These are phyloP conservation scores for Serilophus lunatus DNA, from an alignment of 2,113 vertebrate species.

Conservation along the genomic window DNA sequence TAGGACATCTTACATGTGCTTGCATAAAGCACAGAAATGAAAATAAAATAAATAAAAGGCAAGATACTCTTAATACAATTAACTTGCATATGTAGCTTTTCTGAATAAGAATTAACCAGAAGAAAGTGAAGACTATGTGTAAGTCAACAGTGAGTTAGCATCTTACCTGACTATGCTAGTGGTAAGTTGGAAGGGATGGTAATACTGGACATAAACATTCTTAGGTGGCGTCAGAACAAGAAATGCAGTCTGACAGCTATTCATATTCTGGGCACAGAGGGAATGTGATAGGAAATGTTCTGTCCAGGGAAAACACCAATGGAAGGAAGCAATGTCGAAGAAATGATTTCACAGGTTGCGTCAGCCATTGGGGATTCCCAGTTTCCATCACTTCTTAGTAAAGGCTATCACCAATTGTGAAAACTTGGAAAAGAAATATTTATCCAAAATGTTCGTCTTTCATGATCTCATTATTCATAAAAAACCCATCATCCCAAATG, in stretches of 20 bases:
- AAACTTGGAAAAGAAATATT: not conserved
- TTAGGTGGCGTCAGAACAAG: not conserved
- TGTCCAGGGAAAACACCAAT: not conserved
- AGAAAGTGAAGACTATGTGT: not conserved
- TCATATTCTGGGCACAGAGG: constrained; percentile 2
- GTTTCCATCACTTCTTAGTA: not conserved
- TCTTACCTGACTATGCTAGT: not conserved
- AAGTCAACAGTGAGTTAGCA: not conserved
- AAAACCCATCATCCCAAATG: not conserved
- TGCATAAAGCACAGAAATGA: not conserved
- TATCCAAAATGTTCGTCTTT: not conserved
- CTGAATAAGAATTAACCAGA: not conserved
- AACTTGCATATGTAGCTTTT: not conserved
- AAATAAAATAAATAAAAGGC: not conserved
- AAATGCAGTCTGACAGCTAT: not conserved
- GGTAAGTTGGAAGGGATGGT: not conserved
- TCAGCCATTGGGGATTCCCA: not conserved
- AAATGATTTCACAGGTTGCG: constrained; percentile 2
- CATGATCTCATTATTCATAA: not conserved
- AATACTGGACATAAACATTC: not conserved
- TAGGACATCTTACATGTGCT: too few species aligned
- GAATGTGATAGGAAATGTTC: not conserved
- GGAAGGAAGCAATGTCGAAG: not conserved
- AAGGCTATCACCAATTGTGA: not conserved
- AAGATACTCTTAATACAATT: not conserved